Conservation (phyloP, 2,113 vertebrate species). For the cattle (Bos taurus) region ARS-UCD2.0 NC_037332.1:21302501-21303000, state of each 20-base stretch:
- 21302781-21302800: not conserved
- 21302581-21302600: not conserved
- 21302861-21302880: slow-evolving; percentile 8
- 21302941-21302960: not conserved
- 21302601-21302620: not conserved
- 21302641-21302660: not conserved
- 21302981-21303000: not conserved
- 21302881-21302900: not conserved
- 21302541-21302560: not conserved
- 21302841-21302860: not conserved
- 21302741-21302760: not conserved
- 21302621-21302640: not conserved
- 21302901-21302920: not conserved
- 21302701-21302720: not conserved
- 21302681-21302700: not conserved
- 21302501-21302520: not conserved
- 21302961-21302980: not conserved
- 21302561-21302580: not conserved
- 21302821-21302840: slow-evolving; percentile 1
- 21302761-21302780: not conserved
- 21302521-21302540: not conserved
- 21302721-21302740: not conserved
- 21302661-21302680: not conserved
- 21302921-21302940: not conserved
- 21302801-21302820: not conserved